Conservation (phyloP, 2,113 vertebrate genomes). For the Parus major region DNA sequence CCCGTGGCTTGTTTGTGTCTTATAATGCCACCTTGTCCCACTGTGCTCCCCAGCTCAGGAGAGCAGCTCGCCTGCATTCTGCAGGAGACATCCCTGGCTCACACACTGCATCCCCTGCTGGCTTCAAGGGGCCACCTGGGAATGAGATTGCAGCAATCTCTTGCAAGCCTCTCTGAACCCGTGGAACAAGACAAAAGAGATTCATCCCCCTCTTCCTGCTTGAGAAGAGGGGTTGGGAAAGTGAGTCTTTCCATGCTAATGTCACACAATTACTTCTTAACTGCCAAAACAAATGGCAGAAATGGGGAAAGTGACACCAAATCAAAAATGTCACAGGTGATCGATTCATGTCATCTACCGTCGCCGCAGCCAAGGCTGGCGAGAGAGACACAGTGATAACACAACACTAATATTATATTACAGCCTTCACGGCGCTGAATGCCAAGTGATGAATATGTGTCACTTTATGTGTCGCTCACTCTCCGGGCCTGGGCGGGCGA, state of each 20-base stretch:
- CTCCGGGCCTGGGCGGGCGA: slow-evolving; percentile 90
- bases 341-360: slow-evolving; percentile 96
- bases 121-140: background rate
- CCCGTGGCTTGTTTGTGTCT: background rate
- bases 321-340: slow-evolving; percentile 99
- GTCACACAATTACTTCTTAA: slow-evolving; percentile 99
- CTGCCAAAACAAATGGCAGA: slow-evolving; percentile 99
- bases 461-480: slow-evolving; percentile 86
- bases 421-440: slow-evolving; percentile 76
- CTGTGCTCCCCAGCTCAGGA: background rate
- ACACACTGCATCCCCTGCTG: background rate
- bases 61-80: accelerated
- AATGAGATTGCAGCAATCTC: background rate
- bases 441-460: slow-evolving; percentile 88
- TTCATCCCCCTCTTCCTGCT: slow-evolving; percentile 76
- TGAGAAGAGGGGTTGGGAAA: slow-evolving; percentile 73
- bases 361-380: slow-evolving; percentile 71
- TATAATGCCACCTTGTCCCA: background rate
- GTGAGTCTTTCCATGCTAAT: slow-evolving; percentile 86
- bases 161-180: background rate
- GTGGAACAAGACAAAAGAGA: slow-evolving; percentile 76
- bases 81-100: background rate
- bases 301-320: slow-evolving; percentile 95
- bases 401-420: slow-evolving; percentile 96
- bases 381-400: slow-evolving; percentile 81